Evolutionary conservation across 2,888 invertebrate species (phyloP), one percentile per base, ranked within the genome.

Genomic region (Chaetogeoica ovagalla): DNA sequence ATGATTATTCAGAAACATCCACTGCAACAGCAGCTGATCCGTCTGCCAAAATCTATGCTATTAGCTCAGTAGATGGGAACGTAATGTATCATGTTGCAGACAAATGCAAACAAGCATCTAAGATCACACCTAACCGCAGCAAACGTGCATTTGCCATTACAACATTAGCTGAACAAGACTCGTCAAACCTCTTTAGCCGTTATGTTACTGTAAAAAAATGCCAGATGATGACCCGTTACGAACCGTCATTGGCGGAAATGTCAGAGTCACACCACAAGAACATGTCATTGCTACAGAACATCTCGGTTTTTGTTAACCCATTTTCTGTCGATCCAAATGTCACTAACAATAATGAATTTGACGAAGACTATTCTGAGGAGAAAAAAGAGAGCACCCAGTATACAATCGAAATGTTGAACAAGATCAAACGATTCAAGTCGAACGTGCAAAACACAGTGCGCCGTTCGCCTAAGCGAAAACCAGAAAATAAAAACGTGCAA

Each of bases 61-160:
- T 94, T 65, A 94, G 94, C 84, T 93, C 91, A 66, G 92, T 93
- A 48, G 92, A 92, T 84, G 94, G 94, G 2, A 82, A 82, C 52
- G 70, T 82, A n/a, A 82, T 81, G 60, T 82, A 83, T 43, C 82
- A 82, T 77, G 76, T 79, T 65, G 68, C 82, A 23, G 62, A 81
- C 8, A 79, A 79, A 30, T 79, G 79, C 6, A 79, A 79, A 43
- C 79, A 9, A 85, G 87, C 82, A 66, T 82, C 85, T 43, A 84
- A 83, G 59, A 73, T 79, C 13, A 82, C 82, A 37, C 48, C 73
- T 0, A 86, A 82, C 43, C 76, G 74, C 30, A 84, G 82, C 73
- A 84, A 84, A 82, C 82, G 83, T 81, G 87, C 90, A 23, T 88
- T 89, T 77, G 89, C 90, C 1, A 87, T 90, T 1, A 89, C 90